Evolutionary conservation across 2,888 invertebrate genomes (phyloP).

Genomic region (Eupithecia inturbata): DNA sequence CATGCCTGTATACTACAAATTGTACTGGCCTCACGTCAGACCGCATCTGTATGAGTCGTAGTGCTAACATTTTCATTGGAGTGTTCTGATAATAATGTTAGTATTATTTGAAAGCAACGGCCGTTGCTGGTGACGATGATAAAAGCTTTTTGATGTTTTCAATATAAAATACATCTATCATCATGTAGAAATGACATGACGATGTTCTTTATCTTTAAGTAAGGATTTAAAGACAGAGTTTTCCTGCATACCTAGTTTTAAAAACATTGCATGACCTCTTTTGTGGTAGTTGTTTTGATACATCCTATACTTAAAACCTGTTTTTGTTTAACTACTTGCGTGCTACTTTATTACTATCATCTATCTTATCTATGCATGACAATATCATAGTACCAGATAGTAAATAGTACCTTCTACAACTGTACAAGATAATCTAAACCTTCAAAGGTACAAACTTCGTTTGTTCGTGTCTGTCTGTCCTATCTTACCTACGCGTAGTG

Average conservation of each 20-base stretch:
- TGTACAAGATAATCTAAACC: background rate
- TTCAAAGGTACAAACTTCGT: background rate
- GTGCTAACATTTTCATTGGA: too few species aligned
- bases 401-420: background rate
- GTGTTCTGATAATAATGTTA: too few species aligned
- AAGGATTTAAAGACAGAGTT: background rate
- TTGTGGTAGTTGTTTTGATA: background rate
- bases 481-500: background rate
- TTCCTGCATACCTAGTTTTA: background rate
- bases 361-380: conserved; percentile 6
- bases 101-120: too few species aligned
- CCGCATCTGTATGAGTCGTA: too few species aligned
- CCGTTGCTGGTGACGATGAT: too few species aligned
- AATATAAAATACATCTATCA: too few species aligned
- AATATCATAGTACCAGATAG: background rate
- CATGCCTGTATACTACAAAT: too few species aligned
- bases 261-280: background rate
- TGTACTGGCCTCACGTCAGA: too few species aligned
- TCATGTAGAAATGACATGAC: too few species aligned
- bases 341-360: conserved; percentile 4
- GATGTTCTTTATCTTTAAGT: background rate
- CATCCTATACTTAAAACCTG: background rate
- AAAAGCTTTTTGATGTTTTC: too few species aligned
- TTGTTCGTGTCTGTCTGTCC: background rate
- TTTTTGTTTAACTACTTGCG: conserved; percentile 3